Conservation (phyloP, 2,888 invertebrate genomes). For the Macrosiphum euphorbiae region DNA sequence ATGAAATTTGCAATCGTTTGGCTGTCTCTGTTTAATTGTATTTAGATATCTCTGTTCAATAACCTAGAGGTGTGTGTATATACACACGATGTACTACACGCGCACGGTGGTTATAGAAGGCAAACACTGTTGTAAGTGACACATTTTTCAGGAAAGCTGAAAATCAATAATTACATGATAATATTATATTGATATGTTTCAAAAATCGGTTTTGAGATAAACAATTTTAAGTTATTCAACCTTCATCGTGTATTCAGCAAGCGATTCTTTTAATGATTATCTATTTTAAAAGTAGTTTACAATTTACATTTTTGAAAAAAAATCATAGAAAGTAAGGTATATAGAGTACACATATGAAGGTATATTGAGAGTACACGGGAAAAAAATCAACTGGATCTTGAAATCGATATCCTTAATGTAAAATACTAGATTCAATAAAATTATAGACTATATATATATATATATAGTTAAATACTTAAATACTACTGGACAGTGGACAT, state of each 20-base stretch:
- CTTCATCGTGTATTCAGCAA: fast-evolving
- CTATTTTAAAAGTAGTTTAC: background rate
- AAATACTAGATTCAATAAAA: background rate
- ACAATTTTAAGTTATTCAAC: background rate
- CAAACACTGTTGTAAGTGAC: background rate
- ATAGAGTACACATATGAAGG: background rate
- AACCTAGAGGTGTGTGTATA: background rate
- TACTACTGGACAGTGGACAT: background rate
- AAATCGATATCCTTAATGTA: background rate
- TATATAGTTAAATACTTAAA: background rate
- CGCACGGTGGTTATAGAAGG: background rate
- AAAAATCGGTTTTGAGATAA: background rate
- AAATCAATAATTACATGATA: background rate
- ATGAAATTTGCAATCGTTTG: conserved; percentile 1
- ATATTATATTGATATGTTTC: background rate
- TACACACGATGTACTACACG: background rate
- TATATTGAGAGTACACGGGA: no score
- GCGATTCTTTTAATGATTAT: background rate
- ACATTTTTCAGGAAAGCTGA: background rate
- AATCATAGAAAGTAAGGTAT: background rate
- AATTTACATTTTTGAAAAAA: background rate
- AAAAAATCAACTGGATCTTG: background rate
- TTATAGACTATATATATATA: background rate
- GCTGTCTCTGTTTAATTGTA: background rate
- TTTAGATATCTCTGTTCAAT: background rate